phyloP scores from a whole-genome alignment of 53 echinoderm and acorn worm genomes.

The Zoroaster sp. region DNA sequence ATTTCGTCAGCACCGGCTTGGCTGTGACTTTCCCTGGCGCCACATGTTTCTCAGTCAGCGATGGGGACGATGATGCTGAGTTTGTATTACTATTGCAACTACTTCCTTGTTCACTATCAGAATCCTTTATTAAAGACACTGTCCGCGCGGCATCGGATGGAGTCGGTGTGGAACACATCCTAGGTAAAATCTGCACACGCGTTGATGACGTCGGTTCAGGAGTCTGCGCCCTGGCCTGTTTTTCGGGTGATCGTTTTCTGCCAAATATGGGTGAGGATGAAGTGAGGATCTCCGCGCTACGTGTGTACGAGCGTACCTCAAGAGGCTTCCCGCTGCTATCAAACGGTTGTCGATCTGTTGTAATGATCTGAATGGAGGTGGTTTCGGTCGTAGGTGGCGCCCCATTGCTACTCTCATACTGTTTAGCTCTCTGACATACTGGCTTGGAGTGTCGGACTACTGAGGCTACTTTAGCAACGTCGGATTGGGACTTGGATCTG shows the following conservation, averaged over 20 bases:
- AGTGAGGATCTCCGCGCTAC: constrained; percentile 77
- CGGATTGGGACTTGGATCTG: constrained; percentile 80
- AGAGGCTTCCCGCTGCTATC: constrained; percentile 30
- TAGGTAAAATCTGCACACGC: constrained; percentile 35
- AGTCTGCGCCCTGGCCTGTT: constrained; percentile 39
- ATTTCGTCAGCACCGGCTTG: constrained; percentile 63
- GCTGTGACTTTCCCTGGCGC: constrained; percentile 12
- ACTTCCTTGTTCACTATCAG: constrained; percentile 55
- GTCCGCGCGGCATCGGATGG: not conserved
- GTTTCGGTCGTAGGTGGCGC: not conserved
- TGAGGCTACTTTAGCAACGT: constrained; percentile 34
- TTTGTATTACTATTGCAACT: constrained; percentile 63
- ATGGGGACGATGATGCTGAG: constrained; percentile 58
- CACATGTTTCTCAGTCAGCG: constrained; percentile 22
- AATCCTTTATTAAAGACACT: not conserved
- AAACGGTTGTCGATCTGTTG: constrained; percentile 54
- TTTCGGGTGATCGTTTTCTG: constrained; percentile 18
- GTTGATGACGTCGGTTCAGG: constrained; percentile 33
- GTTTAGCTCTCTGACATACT: constrained; percentile 51
- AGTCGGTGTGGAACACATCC: constrained; percentile 17
- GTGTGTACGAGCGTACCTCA: constrained; percentile 54
- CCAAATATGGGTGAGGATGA: constrained; percentile 65
- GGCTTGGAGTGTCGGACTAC: constrained; percentile 42
- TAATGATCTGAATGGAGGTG: constrained; percentile 51
- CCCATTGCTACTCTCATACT: constrained; percentile 16